Base-by-base conservation (phyloP, 2,888 invertebrate species). In the Acleris laterana region DNA sequence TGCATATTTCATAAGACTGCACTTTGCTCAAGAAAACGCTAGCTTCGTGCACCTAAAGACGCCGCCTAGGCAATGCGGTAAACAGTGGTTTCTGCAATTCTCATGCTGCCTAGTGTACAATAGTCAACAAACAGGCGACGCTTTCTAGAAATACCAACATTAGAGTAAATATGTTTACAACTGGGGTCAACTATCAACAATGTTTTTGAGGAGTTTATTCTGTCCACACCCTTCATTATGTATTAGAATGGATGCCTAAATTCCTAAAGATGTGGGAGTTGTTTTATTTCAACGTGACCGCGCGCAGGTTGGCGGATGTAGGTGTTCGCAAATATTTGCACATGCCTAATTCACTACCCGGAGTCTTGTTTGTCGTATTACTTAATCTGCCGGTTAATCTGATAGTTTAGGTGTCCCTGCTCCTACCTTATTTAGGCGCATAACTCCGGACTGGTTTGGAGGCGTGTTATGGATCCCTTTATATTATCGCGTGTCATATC, bases 291-390 rank as follows among this genome's bases (percentile, higher is more conserved):
- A 64, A 72, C 70, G 69, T 70, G 70, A 68, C 72, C 72, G 77
- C 70, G 70, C 77, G 80, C 89, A 86, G 82, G 86, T 87, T 87
- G 82, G 87, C 85, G 86, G 85, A 87, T 83, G 92, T 90, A 87
- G 90, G 90, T 86, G 91, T 89, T 74, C 81, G 88, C 91, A 91
- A 91, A 92, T 92, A 91, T 92, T 91, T 80, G 83, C 84, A 80
- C 85, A 89, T 85, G 83, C 87, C 84, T 82, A 90, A 89, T 85
- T 84, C 82, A 80, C 78, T 80, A 74, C 77, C 74, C 73, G 80
- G 72, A 77, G 74, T 77, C 81, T 74, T 83, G 82, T 88, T 88
- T 84, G 82, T 80, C 78, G 80, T 83, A 87, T 90, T 89, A 85
- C 88, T 83, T 84, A 89, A 89, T 80, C 70, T 71, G 72, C 73